These are phyloP conservation scores for Perizoma flavofasciatum DNA, from an alignment of 2,888 invertebrate species.

Conservation along the genomic window DNA sequence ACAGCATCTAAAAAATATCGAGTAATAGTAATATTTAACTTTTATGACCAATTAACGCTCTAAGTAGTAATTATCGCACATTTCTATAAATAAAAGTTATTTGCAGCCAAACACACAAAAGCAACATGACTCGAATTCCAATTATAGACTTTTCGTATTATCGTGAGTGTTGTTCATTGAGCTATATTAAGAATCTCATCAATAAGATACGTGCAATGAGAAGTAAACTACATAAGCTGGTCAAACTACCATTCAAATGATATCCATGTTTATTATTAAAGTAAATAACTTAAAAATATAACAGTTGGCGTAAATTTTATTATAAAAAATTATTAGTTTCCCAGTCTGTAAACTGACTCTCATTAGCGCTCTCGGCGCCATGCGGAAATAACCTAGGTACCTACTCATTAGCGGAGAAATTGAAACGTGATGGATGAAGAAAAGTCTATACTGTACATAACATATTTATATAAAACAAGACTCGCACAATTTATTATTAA, in stretches of 20 bases:
- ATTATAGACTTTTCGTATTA: constrained; percentile 53
- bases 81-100: constrained; percentile 13
- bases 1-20: no score
- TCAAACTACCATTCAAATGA: no score
- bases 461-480: no score
- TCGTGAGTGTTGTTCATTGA: background rate
- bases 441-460: background rate
- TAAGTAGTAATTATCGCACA: background rate
- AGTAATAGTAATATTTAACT: no score
- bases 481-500: no score
- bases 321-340: background rate
- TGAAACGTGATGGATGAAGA: constrained; percentile 22
- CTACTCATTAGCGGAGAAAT: constrained; percentile 18
- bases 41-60: no score
- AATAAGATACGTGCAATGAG: no score
- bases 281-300: background rate
- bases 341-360: constrained; percentile 4
- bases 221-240: no score
- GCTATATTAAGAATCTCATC: no score
- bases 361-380: constrained; percentile 10
- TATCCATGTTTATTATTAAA: no score
- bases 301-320: constrained; percentile 1
- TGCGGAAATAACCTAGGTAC: constrained; percentile 11
- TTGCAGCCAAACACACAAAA: constrained; percentile 50
- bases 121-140: constrained; percentile 65